Evolutionary conservation across 2,888 invertebrate species (phyloP).

Genomic region (Aleiodes alternator): DNA sequence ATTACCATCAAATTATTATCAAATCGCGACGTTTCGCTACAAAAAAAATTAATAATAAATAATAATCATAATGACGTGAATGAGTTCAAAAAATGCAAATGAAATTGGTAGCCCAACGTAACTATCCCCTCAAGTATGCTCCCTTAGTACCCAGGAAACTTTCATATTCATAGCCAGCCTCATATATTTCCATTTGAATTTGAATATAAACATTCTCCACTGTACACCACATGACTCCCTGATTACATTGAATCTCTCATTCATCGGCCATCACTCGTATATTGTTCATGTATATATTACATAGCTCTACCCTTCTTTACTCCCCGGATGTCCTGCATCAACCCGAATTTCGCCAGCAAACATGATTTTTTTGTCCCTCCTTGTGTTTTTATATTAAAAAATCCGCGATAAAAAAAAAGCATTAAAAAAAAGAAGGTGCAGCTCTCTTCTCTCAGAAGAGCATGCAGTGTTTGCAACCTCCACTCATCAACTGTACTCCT

Average conservation of each 20-base stretch:
- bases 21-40: no score
- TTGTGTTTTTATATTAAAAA: not conserved
- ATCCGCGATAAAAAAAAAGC: not conserved
- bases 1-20: no score
- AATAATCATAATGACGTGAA: not conserved
- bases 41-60: no score
- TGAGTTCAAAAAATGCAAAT: not conserved
- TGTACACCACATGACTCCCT: conserved; percentile 59
- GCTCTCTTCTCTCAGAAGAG: not conserved
- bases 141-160: conserved; percentile 69
- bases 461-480: conserved; percentile 56
- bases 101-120: not conserved
- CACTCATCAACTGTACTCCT: conserved; percentile 66
- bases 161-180: conserved; percentile 71
- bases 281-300: not conserved
- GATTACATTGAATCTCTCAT: conserved; percentile 63
- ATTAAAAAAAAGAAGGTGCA: conserved; percentile 42
- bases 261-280: conserved; percentile 62
- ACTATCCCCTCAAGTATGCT: conserved; percentile 59
- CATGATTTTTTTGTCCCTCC: not conserved
- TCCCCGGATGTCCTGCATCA: conserved; percentile 4
- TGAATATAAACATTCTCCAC: conserved; percentile 50
- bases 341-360: conserved; percentile 21
- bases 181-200: conserved; percentile 68
- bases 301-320: not conserved